phyloP scores from a whole-genome alignment of 92 coral and sea anemone species.

The Zoanthus sansibaricus region DNA sequence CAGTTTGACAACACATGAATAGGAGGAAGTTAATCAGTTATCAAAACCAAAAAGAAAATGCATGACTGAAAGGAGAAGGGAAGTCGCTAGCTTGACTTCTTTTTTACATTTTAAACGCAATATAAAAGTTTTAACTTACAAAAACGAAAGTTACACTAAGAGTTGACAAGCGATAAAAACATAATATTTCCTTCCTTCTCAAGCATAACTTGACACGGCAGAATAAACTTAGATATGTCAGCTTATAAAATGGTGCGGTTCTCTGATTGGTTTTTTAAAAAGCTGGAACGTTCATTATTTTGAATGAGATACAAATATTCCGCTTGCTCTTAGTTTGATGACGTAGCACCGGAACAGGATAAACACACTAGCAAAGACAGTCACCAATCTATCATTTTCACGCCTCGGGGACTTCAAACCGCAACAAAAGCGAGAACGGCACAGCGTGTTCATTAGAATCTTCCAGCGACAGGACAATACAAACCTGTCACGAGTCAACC shows the following conservation, averaged over 20 bases:
- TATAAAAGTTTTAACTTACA: too few relatives aligned
- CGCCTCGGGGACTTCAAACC: conserved; percentile 28
- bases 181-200: background rate
- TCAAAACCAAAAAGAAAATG: too few relatives aligned
- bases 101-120: too few relatives aligned
- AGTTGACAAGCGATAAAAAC: background rate
- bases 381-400: background rate
- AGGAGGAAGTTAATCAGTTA: too few relatives aligned
- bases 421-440: conserved; percentile 26
- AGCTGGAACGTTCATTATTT: background rate
- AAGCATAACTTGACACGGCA: conserved; percentile 17
- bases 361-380: conserved; percentile 27
- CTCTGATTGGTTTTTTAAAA: conserved; percentile 4
- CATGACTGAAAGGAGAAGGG: too few relatives aligned
- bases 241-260: background rate
- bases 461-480: conserved; percentile 38
- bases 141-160: too few relatives aligned
- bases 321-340: background rate
- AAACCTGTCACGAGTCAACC: conserved; percentile 33
- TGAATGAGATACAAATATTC: background rate
- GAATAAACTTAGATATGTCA: background rate
- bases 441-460: conserved; percentile 27
- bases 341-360: background rate
- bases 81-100: too few relatives aligned
- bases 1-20: background rate